Evolutionary conservation across 2,113 vertebrate species (phyloP), one percentile per base, ranked within the genome.

Genomic region (Ictidomys tridecemlineatus): DNA sequence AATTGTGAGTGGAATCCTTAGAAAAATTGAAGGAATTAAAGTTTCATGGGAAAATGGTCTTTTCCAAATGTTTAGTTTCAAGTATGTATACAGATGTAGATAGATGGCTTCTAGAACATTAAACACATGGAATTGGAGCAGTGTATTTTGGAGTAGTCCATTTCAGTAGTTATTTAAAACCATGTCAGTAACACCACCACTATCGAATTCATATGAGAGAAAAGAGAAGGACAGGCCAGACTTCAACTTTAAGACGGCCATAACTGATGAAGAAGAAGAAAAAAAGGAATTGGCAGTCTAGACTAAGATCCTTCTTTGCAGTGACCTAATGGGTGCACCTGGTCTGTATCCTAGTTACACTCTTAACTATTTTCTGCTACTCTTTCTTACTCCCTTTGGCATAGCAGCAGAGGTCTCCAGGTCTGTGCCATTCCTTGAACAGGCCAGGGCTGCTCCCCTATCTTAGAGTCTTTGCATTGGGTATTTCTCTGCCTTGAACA

Each of bases 21-120:
- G 95, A 92, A 97, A 97, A 92, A 90, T 42, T 67, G 51, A 48
- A 96, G 42, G 56, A 79, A 85, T 94, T 87, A 32, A 93, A 86
- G 70, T 95, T 95, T 90, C 45, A 8, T 90, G 58, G 61, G 77
- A 85, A 90, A 85, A 90, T 39, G 65, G 85, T 89, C 30, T 45
- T 89, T 95, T 76, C 58, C 26, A 76, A 72, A 30, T 92, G 65
- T 97, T 73, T 96, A 18, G 79, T 85, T 92, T 93, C 61, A 95
- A 80, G 30, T 58, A 61, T 78, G 80, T 78, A 70, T 58, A 73
- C 24, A 28, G 70, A 34, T 8, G 22, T 70, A 83, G n/a, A 72
- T 26, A 37, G 58, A 74, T 39, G 83, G 42, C 61, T 79, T 93
- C 74, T 84, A 89, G 51, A 87, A 63, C 89, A 76, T 51, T 51